Percentiles rank a stretch among this genome's conserved stretches.
These are phyloP conservation scores for Apamea anceps DNA, from an alignment of 2,888 invertebrate species.

Conservation along the genomic window DNA sequence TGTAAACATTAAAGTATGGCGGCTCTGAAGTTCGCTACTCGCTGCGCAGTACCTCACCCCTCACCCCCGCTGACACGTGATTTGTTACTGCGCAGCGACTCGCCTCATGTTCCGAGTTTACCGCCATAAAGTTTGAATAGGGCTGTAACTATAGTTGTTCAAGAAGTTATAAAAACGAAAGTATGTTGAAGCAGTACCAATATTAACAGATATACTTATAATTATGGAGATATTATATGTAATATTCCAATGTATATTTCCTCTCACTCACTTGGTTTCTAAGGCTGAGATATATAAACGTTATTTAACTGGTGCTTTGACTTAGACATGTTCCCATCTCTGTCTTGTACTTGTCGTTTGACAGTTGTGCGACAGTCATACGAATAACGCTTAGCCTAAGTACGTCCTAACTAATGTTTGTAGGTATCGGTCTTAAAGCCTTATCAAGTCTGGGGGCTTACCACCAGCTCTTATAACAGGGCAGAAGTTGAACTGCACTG, in stretches of 20 bases:
- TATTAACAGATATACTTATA: neutral
- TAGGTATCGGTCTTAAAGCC: neutral
- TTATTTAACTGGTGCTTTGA: neutral
- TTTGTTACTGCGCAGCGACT: neutral
- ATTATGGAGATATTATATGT: neutral
- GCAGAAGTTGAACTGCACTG: too few relatives aligned
- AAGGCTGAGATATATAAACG: neutral
- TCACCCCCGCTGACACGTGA: neutral
- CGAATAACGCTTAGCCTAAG: neutral
- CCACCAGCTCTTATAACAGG: too few relatives aligned
- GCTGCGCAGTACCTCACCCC: neutral
- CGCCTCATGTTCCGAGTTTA: too few relatives aligned
- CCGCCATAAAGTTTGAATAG: too few relatives aligned
- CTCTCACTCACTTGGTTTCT: neutral
- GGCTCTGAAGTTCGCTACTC: neutral
- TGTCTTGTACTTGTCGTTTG: neutral
- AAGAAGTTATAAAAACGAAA: neutral
- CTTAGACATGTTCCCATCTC: neutral
- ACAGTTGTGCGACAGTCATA: neutral
- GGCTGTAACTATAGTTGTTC: neutral
- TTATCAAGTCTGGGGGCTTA: neutral
- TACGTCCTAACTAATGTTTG: neutral
- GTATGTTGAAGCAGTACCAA: neutral
- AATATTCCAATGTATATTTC: neutral
- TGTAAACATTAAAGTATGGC: neutral